A percentile compares a stretch with the other conserved stretches of the same genome.
phyloP scores from a whole-genome alignment of 2,113 vertebrate species.

The Apus apus region DNA sequence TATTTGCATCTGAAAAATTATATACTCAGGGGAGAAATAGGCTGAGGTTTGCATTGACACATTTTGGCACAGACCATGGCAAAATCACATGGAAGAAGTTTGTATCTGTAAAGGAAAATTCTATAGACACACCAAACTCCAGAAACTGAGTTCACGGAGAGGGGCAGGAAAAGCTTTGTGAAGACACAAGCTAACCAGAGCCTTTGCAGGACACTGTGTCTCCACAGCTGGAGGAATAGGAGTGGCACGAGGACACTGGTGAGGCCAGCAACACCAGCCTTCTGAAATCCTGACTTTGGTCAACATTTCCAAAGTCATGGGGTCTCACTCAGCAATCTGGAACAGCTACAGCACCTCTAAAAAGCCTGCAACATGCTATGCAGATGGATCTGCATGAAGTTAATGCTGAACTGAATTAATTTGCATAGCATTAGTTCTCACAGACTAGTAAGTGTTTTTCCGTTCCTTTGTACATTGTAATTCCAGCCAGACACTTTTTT shows the following conservation, averaged over 20 bases:
- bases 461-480: constrained; percentile 59
- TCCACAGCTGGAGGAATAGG: background rate
- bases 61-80: background rate
- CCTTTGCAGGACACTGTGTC: background rate
- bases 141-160: background rate
- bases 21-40: constrained; percentile 13
- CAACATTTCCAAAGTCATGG: background rate
- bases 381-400: constrained; percentile 70
- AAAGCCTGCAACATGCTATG: constrained; percentile 57
- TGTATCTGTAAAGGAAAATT: constrained; percentile 14
- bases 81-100: constrained; percentile 32
- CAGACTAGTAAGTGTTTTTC: constrained; percentile 67
- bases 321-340: constrained; percentile 44
- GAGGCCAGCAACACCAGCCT: background rate
- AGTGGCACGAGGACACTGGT: fast-evolving
- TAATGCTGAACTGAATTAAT: constrained; percentile 71
- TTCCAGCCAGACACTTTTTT: constrained; percentile 28
- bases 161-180: background rate
- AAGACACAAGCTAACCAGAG: background rate
- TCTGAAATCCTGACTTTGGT: constrained; percentile 19
- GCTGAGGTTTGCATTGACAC: constrained; percentile 22
- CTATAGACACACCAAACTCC: background rate
- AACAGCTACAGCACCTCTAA: constrained; percentile 50
- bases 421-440: constrained; percentile 71
- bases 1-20: constrained; percentile 53